These are phyloP conservation scores for Salvator merianae DNA, from an alignment of 2,113 vertebrate species.

Conservation along the genomic window DNA sequence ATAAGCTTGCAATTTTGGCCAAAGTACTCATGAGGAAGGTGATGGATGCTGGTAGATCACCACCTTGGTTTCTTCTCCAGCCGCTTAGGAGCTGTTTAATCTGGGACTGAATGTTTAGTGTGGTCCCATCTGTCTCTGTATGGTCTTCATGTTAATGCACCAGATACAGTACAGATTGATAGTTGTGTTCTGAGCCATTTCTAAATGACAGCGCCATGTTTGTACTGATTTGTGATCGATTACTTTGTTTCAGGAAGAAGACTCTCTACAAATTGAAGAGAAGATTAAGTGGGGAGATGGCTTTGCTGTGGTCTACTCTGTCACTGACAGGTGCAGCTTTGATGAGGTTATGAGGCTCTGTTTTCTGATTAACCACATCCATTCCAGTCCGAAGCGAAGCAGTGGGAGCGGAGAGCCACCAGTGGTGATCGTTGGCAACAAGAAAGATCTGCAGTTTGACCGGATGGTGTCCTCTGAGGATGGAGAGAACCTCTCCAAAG, in stretches of 20 bases:
- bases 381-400: constrained; percentile 63
- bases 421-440: constrained; percentile 77
- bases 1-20: background rate
- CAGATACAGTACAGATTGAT: background rate
- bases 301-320: constrained; percentile 79
- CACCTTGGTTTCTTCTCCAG: background rate
- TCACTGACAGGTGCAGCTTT: constrained; percentile 82
- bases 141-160: background rate
- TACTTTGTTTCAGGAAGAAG: constrained; percentile 74
- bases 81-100: background rate
- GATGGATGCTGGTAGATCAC: background rate
- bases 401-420: constrained; percentile 67
- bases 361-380: constrained; percentile 80
- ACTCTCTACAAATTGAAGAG: constrained; percentile 80
- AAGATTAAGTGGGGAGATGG: constrained; percentile 84
- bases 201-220: background rate
- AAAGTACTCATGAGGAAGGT: background rate
- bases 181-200: background rate
- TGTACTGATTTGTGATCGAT: background rate
- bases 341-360: constrained; percentile 81
- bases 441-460: constrained; percentile 82
- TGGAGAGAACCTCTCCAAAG: constrained; percentile 71
- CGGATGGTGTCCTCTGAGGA: constrained; percentile 79
- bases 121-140: background rate
- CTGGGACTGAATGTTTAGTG: background rate